These are phyloP conservation scores for Pholis gunnellus DNA, from an alignment of 2,113 vertebrate species.

Conservation along the genomic window DNA sequence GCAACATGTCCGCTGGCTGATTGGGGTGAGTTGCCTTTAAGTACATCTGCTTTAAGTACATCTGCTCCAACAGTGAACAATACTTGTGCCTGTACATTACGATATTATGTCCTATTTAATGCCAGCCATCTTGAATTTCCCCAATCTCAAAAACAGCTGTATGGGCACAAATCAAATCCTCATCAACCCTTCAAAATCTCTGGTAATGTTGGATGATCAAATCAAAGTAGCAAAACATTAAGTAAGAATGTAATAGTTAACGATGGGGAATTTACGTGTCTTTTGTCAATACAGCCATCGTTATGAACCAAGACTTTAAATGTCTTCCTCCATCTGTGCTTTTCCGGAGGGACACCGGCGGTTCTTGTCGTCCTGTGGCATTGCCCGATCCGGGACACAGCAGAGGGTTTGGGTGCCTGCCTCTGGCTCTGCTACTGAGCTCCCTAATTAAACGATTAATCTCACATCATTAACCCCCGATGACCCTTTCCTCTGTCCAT, in stretches of 20 bases:
- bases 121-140: slow-evolving; percentile 1
- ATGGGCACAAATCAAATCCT: slow-evolving; percentile 16
- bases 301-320: slow-evolving; percentile 33
- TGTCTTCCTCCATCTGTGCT: slow-evolving; percentile 46
- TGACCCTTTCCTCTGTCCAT: slow-evolving; percentile 62
- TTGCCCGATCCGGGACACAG: slow-evolving; percentile 56
- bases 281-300: slow-evolving; percentile 29
- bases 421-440: slow-evolving; percentile 68
- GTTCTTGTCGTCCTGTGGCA: slow-evolving; percentile 57
- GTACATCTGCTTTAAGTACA: slow-evolving; percentile 35
- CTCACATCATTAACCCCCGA: slow-evolving; percentile 80
- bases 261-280: not conserved
- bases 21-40: slow-evolving; percentile 40
- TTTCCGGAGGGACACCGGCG: slow-evolving; percentile 63
- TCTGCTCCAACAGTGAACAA: slow-evolving; percentile 42
- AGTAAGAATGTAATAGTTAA: not conserved
- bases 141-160: not conserved
- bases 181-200: not conserved
- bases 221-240: not conserved
- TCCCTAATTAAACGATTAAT: slow-evolving; percentile 83
- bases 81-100: not conserved
- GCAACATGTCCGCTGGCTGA: slow-evolving; percentile 37
- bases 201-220: not conserved
- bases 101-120: slow-evolving; percentile 2
- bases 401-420: slow-evolving; percentile 67